phyloP scores from a whole-genome alignment of 2,797 vertebrate species.

The Catamblyrhynchus diadema region DNA sequence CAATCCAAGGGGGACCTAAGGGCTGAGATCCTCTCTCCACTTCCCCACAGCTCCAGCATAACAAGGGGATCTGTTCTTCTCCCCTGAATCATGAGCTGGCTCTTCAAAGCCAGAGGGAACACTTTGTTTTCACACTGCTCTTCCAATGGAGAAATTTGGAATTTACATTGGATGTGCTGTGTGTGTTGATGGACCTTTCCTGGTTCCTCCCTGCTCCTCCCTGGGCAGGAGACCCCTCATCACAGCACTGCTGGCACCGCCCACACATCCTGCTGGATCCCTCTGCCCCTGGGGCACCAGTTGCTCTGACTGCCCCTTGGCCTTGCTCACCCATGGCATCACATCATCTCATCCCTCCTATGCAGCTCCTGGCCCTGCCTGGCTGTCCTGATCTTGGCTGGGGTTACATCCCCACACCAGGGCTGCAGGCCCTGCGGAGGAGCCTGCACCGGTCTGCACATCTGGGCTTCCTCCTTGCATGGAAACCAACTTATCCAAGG shows the following conservation, averaged over 20 bases:
- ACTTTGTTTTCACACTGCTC: neutral
- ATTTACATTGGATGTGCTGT: rapidly evolving
- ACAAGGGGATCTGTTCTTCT: neutral
- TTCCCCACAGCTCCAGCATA: neutral
- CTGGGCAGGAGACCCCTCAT: neutral
- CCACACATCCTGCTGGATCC: neutral
- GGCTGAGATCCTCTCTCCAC: neutral
- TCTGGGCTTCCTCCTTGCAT: neutral
- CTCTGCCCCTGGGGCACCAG: neutral
- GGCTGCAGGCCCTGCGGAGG: neutral
- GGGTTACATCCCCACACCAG: neutral
- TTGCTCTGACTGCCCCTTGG: neutral
- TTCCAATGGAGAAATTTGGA: neutral
- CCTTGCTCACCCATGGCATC: neutral
- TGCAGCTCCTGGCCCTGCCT: neutral
- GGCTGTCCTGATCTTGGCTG: too few species aligned
- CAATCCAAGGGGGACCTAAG: neutral
- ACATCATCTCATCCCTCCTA: neutral
- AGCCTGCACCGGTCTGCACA: rapidly evolving
- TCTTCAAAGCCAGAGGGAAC: neutral
- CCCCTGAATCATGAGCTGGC: neutral
- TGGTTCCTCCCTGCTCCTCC: neutral
- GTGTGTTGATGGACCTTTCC: neutral
- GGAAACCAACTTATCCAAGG: neutral
- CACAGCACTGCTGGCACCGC: rapidly evolving